Percentiles rank a stretch among this genome's conserved stretches.
These are phyloP conservation scores for Pluvianellus socialis DNA, from an alignment of 2,113 vertebrate species.

Conservation along the genomic window DNA sequence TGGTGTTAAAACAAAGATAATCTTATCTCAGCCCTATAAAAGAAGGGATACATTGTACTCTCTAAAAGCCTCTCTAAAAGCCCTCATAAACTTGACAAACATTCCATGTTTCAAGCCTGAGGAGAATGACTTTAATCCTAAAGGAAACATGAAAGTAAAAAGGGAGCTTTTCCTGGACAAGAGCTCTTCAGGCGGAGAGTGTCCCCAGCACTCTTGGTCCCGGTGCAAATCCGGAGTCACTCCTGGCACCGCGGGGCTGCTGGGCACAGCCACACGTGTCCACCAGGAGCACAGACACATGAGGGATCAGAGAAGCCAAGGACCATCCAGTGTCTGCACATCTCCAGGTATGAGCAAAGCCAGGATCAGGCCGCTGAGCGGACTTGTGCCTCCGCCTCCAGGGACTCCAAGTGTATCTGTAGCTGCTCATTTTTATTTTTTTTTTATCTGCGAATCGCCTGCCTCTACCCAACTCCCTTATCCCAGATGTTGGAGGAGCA, in stretches of 20 bases:
- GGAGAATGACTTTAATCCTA: not conserved
- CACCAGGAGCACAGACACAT: not conserved
- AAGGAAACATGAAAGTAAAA: not conserved
- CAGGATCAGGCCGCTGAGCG: fast-evolving
- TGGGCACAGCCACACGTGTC: fast-evolving
- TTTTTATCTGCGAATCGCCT: fast-evolving
- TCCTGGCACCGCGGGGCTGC: not conserved
- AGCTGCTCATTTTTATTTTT: not conserved
- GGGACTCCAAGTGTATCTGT: not conserved
- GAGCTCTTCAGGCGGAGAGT: not conserved
- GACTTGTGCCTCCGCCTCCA: not conserved
- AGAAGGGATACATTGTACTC: constrained; percentile 2
- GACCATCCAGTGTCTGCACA: fast-evolving
- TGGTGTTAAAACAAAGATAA: constrained; percentile 70
- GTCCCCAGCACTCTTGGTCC: not conserved
- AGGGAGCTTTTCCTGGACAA: not conserved
- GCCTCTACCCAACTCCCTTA: fast-evolving
- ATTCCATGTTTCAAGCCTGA: not conserved
- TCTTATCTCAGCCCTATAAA: constrained; percentile 58
- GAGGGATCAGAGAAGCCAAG: not conserved
- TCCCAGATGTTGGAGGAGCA: not conserved
- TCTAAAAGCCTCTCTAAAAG: constrained; percentile 51
- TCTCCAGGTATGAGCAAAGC: not conserved
- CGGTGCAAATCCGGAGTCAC: not conserved
- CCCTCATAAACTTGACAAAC: constrained; percentile 61